Evolutionary conservation across 2,888 invertebrate genomes (phyloP), one percentile per base, ranked within the genome.

Genomic region (Eledone cirrhosa): DNA sequence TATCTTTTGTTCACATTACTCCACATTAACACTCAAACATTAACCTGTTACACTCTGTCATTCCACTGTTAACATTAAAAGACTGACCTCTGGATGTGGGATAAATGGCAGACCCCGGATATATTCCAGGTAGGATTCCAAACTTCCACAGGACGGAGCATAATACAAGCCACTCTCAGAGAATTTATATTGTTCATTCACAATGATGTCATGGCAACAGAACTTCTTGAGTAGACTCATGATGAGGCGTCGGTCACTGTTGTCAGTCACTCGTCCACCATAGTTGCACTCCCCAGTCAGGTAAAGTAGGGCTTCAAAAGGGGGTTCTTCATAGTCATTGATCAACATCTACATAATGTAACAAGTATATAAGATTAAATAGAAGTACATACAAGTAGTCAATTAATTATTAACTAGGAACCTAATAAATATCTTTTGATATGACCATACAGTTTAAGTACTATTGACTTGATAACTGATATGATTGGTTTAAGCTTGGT

Each of bases 201-300:
- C 78, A 24, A 91, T 87, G 19, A 87, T 85, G 16, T 88, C 80
- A 8, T 81, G 78, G 80, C 83, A 85, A 85, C 90, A 91, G 84
- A 90, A 90, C 48, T 87, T 88, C 48, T 86, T 79, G 27, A 91
- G 86, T 8, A 91, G 81, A 81, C 88, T 89, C 24, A 86, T 80
- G 77, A 91, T 88, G 79, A 90, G 87, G 8, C 90, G 86, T 11
- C 90, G 83, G 80, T 91, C 91, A 77, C 86, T 83, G 81, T 90
- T 88, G 79, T 91, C 91, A 14, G 91, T 90, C 41, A 91, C 91
- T 72, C 90, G 84, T 5, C 91, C 91, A 11, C 91, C 91, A 81
- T 91, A 91, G 83, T 90, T 90, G 84, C 91, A 91, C 83, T 91
- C 89, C 24, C 90, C 90, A 0, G 90, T 90, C 79, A 91, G 81